Evolutionary conservation across 2,797 vertebrate species (phyloP).

Genomic region (Kryptolebias ocellatus): DNA sequence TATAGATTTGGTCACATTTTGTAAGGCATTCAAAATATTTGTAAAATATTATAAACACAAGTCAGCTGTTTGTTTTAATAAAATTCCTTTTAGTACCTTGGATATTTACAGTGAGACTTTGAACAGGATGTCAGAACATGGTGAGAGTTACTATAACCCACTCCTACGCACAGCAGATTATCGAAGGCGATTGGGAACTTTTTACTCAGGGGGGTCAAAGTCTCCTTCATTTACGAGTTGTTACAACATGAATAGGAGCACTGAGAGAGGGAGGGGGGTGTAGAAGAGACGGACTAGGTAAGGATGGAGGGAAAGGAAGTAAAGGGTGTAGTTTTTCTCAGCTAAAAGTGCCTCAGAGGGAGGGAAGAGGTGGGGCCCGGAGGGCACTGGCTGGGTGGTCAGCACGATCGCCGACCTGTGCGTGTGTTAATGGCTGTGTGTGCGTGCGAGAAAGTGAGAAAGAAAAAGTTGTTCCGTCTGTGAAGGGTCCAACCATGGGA

Average conservation of each 20-base stretch:
- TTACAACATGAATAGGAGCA: conserved; percentile 83
- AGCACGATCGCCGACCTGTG: conserved; percentile 58
- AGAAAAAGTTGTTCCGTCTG: conserved; percentile 53
- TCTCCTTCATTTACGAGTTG: conserved; percentile 84
- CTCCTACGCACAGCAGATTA: conserved; percentile 53
- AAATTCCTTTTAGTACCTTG: conserved; percentile 37
- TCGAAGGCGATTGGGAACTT: conserved; percentile 59
- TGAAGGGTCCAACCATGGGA: conserved; percentile 51
- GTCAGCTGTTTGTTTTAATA: conserved; percentile 41
- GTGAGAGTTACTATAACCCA: conserved; percentile 41
- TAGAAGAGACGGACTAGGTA: conserved; percentile 38
- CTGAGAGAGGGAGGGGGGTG: conserved; percentile 47
- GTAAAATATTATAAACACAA: conserved; percentile 3
- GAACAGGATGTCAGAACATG: conserved; percentile 46
- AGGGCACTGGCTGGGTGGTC: conserved; percentile 81
- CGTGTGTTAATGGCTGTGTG: conserved; percentile 67
- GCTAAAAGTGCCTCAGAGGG: conserved; percentile 68
- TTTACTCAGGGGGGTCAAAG: conserved; percentile 81
- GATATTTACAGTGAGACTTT: conserved; percentile 57
- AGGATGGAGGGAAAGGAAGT: conserved; percentile 65
- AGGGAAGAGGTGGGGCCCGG: conserved; percentile 77
- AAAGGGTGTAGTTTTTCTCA: conserved; percentile 79
- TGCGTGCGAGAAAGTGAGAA: conserved; percentile 48
- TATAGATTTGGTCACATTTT: not conserved
- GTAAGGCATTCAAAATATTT: conserved; percentile 14